These are phyloP conservation scores for Microcebus griseorufus DNA, from an alignment of 2,113 vertebrate genomes.

Conservation along the genomic window DNA sequence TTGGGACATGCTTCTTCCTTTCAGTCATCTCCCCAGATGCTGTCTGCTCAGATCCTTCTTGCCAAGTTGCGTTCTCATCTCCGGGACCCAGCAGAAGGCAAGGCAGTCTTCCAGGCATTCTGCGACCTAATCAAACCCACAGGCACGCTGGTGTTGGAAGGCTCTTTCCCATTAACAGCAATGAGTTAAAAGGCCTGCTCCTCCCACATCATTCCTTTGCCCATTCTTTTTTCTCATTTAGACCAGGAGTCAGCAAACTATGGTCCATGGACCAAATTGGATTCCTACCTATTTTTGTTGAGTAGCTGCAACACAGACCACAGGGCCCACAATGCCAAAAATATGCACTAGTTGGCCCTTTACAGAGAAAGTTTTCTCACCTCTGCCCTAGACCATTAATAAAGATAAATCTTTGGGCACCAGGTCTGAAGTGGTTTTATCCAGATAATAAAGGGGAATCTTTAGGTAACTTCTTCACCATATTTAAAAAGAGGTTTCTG, in stretches of 20 bases:
- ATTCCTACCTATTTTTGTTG: not conserved
- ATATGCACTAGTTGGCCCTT: not conserved
- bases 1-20: not conserved
- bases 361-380: not conserved
- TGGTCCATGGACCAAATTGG: not conserved
- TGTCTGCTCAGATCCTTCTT: not conserved
- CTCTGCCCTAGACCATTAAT: not conserved
- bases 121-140: not conserved
- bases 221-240: not conserved
- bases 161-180: not conserved
- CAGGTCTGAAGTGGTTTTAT: not conserved
- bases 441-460: not conserved
- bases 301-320: accelerated
- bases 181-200: not conserved
- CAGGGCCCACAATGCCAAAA: not conserved
- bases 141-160: not conserved
- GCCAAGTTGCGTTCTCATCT: not conserved
- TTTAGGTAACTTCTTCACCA: not conserved
- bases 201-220: too few relatives aligned
- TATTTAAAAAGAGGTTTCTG: conserved; percentile 2
- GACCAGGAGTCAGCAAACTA: not conserved
- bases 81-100: not conserved
- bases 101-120: not conserved
- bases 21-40: not conserved
- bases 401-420: not conserved